Percentiles rank a stretch among this genome's conserved stretches.
These are phyloP conservation scores for Eilema depressum DNA, from an alignment of 2,888 invertebrate genomes.

Conservation along the genomic window DNA sequence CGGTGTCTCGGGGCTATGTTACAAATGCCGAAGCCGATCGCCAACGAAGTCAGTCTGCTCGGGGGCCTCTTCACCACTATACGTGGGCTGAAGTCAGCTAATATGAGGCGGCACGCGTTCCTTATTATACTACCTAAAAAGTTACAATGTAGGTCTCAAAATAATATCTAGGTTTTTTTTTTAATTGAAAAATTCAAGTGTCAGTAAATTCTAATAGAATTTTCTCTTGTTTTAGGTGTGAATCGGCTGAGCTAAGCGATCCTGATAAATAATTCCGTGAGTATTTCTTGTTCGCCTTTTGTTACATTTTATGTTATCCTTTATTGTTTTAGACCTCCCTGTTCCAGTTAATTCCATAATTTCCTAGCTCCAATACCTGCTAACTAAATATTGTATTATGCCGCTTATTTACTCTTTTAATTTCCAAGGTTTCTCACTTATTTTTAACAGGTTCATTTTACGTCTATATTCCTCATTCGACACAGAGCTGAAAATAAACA, in stretches of 20 bases:
- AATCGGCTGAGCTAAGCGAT: conserved; percentile 57
- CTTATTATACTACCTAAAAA: conserved; percentile 36
- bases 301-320: conserved; percentile 32
- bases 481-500: background rate
- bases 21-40: conserved; percentile 75
- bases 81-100: conserved; percentile 54
- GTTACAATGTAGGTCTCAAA: conserved; percentile 63
- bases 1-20: conserved; percentile 79
- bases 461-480: background rate
- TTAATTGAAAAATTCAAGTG: conserved; percentile 12
- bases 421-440: background rate
- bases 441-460: background rate
- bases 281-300: conserved; percentile 52
- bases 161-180: conserved; percentile 20
- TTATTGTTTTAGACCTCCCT: conserved; percentile 12
- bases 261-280: conserved; percentile 66
- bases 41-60: conserved; percentile 74
- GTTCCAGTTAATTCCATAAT: background rate
- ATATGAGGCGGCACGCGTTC: conserved; percentile 59
- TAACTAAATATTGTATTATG: background rate
- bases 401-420: background rate
- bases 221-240: conserved; percentile 74
- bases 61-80: conserved; percentile 65
- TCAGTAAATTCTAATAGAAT: conserved; percentile 52
- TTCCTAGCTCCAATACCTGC: background rate